These are phyloP conservation scores for Vannuccia rotundouncinata DNA, from an alignment of 2,888 invertebrate species.

Conservation along the genomic window DNA sequence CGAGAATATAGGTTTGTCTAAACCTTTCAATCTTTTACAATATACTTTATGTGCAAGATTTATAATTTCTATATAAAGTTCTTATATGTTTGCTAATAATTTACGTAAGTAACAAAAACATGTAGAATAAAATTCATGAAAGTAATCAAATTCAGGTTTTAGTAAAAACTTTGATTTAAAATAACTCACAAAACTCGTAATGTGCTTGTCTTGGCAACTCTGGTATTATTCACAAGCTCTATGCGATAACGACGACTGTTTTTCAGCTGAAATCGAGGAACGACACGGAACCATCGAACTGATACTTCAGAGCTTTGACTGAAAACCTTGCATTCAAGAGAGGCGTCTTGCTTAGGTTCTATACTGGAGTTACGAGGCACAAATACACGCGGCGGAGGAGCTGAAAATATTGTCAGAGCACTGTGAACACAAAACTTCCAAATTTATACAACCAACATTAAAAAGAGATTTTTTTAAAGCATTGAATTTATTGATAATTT, in stretches of 20 bases:
- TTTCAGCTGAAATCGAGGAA: conserved; percentile 12
- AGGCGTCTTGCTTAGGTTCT: conserved; percentile 22
- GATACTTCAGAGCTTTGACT: conserved; percentile 7
- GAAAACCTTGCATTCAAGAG: conserved; percentile 32
- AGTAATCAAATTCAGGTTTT: no score
- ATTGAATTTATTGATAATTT: background rate
- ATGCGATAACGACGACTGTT: conserved; percentile 21
- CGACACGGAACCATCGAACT: conserved; percentile 21
- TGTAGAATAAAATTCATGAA: no score
- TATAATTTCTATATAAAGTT: no score
- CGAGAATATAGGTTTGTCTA: no score
- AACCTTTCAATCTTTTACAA: no score
- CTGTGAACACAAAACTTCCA: background rate
- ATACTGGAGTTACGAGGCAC: conserved; percentile 27
- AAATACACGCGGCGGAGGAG: conserved; percentile 24
- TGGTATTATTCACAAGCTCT: background rate
- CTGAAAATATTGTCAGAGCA: background rate
- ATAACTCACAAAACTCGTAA: conserved; percentile 27
- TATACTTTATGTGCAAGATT: no score
- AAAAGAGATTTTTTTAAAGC: background rate
- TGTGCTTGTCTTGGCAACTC: background rate
- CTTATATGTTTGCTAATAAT: no score
- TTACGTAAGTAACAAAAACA: no score
- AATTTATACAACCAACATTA: background rate
- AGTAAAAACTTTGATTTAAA: no score